Evolutionary conservation across 1,140 invertebrate genomes (phyloP), one percentile per base, ranked within the genome.

Genomic region (Monomorium pharaonis): DNA sequence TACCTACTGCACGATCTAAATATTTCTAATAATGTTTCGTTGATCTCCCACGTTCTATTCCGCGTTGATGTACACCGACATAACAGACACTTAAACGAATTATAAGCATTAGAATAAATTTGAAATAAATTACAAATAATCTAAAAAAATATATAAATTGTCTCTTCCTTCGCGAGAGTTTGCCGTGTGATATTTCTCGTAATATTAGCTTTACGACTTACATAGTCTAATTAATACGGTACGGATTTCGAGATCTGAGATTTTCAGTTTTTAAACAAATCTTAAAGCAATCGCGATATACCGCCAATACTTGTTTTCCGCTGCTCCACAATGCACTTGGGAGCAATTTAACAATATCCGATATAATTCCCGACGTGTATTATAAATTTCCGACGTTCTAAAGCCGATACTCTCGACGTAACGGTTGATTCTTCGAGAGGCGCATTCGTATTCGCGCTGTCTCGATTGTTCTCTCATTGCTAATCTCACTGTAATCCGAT

Each of bases 321-420:
- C 10, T 21, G 30, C 16, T 51, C 10, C 44, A n/a, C n/a, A 49
- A 54, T 27, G 30, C 44, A 54, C 47, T 80, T 51, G 37, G 16
- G 2, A 69, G 27, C 3, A 21, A 67, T 80, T 80, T 80, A 14
- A 69, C n/a, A 80, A 51, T 69, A 80, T 69, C 21, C 16, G 30
- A 80, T 10, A 30, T 14, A 69, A 67, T 51, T 80, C 37, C 42
- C n/a, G n/a, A n/a, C n/a, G n/a, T n/a, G n/a, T n/a, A n/a, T n/a
- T n/a, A n/a, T n/a, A n/a, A n/a, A n/a, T n/a, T n/a, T n/a, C 30
- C 10, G 18, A 63, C 42, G 42, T 56, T 56, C 6, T 33, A 21
- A 63, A 47, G 18, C 16, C 27, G 27, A 78, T 21, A 18, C 1
- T 27, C 77, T n/a, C 49, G 33, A 54, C 21, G 56, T 12, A 10